These are phyloP conservation scores for Leptonema lineaticorne DNA, from an alignment of 1,140 invertebrate species.

Conservation along the genomic window DNA sequence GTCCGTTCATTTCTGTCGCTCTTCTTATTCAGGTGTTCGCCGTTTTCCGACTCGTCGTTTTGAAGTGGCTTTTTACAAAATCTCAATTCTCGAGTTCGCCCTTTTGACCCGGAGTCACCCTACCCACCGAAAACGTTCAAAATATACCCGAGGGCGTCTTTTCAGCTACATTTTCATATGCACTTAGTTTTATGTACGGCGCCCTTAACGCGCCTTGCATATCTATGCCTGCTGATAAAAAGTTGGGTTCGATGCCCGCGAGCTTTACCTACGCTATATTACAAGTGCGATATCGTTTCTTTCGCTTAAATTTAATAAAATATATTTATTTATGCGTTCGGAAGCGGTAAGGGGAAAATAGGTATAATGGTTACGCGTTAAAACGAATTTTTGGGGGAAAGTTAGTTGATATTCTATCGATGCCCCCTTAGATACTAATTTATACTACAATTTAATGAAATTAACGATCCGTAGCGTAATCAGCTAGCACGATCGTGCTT, in stretches of 20 bases:
- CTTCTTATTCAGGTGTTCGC: no score
- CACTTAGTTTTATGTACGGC: background rate
- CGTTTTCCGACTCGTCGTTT: background rate
- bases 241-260: background rate
- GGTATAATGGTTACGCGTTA: background rate
- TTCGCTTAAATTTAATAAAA: no score
- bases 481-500: background rate
- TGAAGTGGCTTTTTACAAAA: conserved; percentile 25
- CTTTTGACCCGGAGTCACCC: background rate
- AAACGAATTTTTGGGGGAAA: background rate
- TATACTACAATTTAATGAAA: conserved; percentile 12
- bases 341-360: background rate
- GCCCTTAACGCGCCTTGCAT: background rate
- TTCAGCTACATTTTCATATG: background rate
- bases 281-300: no score
- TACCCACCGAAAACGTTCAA: background rate
- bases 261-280: background rate
- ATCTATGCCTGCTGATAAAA: background rate
- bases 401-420: conserved; percentile 9
- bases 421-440: conserved; percentile 2
- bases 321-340: no score
- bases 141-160: background rate
- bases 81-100: background rate
- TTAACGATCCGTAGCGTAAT: conserved; percentile 16
- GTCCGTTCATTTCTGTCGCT: no score